Evolutionary conservation across 2,797 vertebrate genomes (phyloP), one percentile per base, ranked within the genome.

Genomic region (Acanthiza pusilla): DNA sequence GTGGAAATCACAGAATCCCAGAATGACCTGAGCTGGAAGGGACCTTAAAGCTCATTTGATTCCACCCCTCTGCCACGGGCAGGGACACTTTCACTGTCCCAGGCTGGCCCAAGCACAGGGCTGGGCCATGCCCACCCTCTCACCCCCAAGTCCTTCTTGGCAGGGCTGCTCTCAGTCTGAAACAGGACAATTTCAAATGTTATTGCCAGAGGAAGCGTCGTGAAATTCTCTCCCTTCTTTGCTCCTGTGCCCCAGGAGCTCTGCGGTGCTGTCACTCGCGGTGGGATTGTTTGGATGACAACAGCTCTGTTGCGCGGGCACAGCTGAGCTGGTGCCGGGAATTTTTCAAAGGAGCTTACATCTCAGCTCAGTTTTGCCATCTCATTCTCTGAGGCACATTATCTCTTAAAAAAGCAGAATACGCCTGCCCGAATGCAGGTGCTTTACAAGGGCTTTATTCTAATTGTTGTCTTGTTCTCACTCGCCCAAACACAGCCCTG

Each of bases 401-500:
- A 61, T 68, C 66, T 88, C 47, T 61, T 61, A 45, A 22, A 55
- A 91, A 88, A 1, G 3, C 53, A 4, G 15, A n/a, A 43, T 22
- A 11, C 11, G 8, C 68, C 73, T 93, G 40, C 70, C 75, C 2
- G 13, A 78, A 65, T 57, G 70, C 70, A 88, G 89, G 85, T 81
- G 3, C 48, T 86, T 42, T 43, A 13, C 47, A 67, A 76, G 73
- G 63, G 79, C 79, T 93, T 86, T 76, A 53, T 94, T 82, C 89
- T 89, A 97, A 92, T 93, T 91, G 76, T 88, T 22, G 3, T 91
- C 66, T 78, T 9, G 1, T 86, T 81, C 85, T 93, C 79, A 75
- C 55, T 1, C 78, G 88, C 71, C 55, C 91, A 82, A 90, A 86
- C 87, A 57, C 72, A 62, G 82, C 76, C 1, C 43, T 45, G 79